Base-by-base conservation (phyloP, 2,797 vertebrate species). In the Dipus sagitta region DNA sequence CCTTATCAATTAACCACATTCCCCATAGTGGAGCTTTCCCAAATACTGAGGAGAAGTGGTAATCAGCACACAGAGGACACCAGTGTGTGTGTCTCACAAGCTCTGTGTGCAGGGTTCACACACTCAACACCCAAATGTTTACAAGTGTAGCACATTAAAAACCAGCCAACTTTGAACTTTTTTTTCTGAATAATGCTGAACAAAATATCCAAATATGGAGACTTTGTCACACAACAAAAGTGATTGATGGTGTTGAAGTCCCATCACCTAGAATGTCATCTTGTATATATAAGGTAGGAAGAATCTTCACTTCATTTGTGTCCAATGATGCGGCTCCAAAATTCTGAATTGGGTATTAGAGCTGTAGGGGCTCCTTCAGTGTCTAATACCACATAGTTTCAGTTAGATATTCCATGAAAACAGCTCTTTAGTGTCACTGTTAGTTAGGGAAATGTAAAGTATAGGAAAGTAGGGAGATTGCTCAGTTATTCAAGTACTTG, bases 401-500 rank as follows among this genome's bases (percentile, higher is more conserved):
- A 64, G 62, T 42, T 70, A 79, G 34, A 67, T 6, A 18, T 8
- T 80, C 23, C 34, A 24, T 62, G 62, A 76, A 71, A 71, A 30
- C 10, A 32, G 32, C 18, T 54, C 30, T 62, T 67, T n/a, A 10
- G 26, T 13, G 52, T 76, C 6, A 47, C 17, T 47, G 6, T 72
- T 32, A 52, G 13, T 83, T 28, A 91, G 23, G 47, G 21, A 91
- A 72, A 88, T 26, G 30, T 28, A 81, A 86, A 78, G 81, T 84
- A 76, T 12, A 34, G 32, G 80, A 64, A 60, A 24, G n/a, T 47
- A 80, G 23, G 47, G 62, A 30, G 47, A 62, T 65, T 28, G 28
- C 23, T 93, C 79, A 47, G 47, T 47, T 47, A 2, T 47, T 47
- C 47, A 47, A 47, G 47, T 47, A 47, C 47, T 47, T 47, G 47